phyloP scores from a whole-genome alignment of 2,113 vertebrate species.

The Caranx ignobilis region DNA sequence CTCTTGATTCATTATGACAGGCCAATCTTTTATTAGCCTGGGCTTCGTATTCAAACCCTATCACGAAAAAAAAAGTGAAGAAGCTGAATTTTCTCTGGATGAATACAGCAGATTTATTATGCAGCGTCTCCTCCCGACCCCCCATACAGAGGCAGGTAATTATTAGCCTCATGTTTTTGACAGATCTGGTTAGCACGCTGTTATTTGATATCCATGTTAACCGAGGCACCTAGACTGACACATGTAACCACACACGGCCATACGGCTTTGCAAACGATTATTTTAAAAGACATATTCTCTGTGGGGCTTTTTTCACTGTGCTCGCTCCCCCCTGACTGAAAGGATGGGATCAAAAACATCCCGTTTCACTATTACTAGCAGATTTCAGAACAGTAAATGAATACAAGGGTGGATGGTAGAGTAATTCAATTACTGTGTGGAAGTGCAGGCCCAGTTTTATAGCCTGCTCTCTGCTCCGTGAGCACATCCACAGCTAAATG shows the following conservation, averaged over 20 bases:
- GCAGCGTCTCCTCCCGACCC: conserved; percentile 47
- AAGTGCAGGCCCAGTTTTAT: conserved; percentile 77
- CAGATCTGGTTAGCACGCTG: conserved; percentile 78
- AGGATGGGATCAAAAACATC: conserved; percentile 48
- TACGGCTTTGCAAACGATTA: conserved; percentile 56
- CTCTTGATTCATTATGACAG: conserved; percentile 87
- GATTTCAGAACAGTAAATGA: conserved; percentile 77
- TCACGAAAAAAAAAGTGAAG: conserved; percentile 70
- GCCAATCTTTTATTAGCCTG: conserved; percentile 87
- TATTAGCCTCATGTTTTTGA: conserved; percentile 80
- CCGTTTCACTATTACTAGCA: conserved; percentile 42
- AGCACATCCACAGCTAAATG: conserved; percentile 76
- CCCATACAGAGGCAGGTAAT: conserved; percentile 78
- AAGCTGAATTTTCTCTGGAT: conserved; percentile 81
- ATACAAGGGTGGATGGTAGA: conserved; percentile 66
- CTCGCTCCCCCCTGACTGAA: conserved; percentile 1
- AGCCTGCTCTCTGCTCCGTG: conserved; percentile 73
- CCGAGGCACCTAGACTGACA: conserved; percentile 55
- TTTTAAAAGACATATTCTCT: conserved; percentile 48
- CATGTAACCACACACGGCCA: conserved; percentile 50
- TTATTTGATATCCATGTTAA: conserved; percentile 75
- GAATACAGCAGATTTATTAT: conserved; percentile 86
- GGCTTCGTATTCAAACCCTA: conserved; percentile 84
- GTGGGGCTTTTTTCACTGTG: conserved; percentile 1
- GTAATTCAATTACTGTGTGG: conserved; percentile 81